These are phyloP conservation scores for Chaunax sp. DNA, from an alignment of 2,797 vertebrate species.

Conservation along the genomic window DNA sequence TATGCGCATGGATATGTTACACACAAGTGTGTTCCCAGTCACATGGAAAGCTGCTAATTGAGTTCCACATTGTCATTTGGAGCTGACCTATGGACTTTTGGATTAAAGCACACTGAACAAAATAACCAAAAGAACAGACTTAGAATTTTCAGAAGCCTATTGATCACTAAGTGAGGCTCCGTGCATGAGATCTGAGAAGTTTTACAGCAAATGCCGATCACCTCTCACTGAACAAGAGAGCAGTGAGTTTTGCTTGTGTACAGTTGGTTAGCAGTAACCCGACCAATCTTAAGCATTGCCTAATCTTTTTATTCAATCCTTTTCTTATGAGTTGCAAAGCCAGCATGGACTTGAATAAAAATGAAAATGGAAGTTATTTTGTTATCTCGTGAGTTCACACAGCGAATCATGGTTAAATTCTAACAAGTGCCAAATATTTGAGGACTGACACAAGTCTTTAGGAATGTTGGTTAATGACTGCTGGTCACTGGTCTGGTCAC, in stretches of 20 bases:
- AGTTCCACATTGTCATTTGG: slow-evolving; percentile 31
- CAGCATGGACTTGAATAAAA: slow-evolving; percentile 3
- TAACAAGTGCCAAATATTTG: slow-evolving; percentile 7
- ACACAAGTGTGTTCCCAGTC: neutral
- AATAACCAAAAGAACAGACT: slow-evolving; percentile 27
- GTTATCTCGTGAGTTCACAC: neutral
- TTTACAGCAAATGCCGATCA: neutral
- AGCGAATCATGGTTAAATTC: slow-evolving; percentile 26
- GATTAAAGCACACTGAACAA: slow-evolving; percentile 28
- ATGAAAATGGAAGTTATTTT: neutral
- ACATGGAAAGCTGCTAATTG: slow-evolving; percentile 25
- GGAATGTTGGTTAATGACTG: slow-evolving; percentile 42
- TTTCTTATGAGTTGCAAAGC: neutral
- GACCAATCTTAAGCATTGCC: neutral
- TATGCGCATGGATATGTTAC: slow-evolving; percentile 29
- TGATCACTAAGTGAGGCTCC: slow-evolving; percentile 7
- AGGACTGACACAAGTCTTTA: neutral
- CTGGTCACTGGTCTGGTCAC: neutral
- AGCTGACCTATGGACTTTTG: slow-evolving; percentile 34
- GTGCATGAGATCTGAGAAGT: slow-evolving; percentile 1
- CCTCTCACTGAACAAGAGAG: slow-evolving; percentile 2
- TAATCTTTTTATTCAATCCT: neutral
- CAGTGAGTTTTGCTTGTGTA: neutral
- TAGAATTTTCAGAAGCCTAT: slow-evolving; percentile 8
- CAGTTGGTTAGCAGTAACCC: slow-evolving; percentile 13